Evolutionary conservation across 2,888 invertebrate genomes (phyloP).

Genomic region (Drosophila borborema): DNA sequence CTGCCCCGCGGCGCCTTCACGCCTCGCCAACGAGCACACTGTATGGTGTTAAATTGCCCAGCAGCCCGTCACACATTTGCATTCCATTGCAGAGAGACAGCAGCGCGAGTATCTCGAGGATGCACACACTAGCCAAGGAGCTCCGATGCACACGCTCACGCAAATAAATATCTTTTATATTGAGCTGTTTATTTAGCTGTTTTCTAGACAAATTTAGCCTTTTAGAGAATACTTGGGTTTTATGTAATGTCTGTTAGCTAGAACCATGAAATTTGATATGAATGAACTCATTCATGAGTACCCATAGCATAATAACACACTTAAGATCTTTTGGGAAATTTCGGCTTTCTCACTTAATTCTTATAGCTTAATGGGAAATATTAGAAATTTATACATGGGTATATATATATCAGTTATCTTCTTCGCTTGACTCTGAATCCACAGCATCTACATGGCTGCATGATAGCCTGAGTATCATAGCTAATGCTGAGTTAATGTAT

Average conservation of each 20-base stretch:
- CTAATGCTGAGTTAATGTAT: too few species aligned
- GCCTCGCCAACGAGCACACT: background rate
- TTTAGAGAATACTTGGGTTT: background rate
- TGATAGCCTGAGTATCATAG: too few species aligned
- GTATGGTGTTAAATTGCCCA: slow-evolving; percentile 78
- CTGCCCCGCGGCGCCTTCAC: slow-evolving; percentile 33
- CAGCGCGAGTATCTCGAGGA: slow-evolving; percentile 61
- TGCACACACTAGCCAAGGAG: slow-evolving; percentile 33
- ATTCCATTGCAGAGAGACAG: slow-evolving; percentile 45
- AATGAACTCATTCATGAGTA: background rate
- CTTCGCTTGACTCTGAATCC: too few species aligned
- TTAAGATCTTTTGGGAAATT: too few species aligned
- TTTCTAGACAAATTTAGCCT: slow-evolving; percentile 1
- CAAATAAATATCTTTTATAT: background rate
- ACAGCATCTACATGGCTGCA: too few species aligned
- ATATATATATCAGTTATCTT: too few species aligned
- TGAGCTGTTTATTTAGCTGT: background rate
- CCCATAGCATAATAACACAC: too few species aligned
- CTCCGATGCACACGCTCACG: background rate
- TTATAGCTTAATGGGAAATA: too few species aligned
- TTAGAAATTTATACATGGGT: too few species aligned
- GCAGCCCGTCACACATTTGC: slow-evolving; percentile 67
- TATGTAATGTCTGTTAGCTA: background rate
- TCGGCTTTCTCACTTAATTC: too few species aligned
- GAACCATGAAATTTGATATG: background rate